A percentile compares a stretch with the other conserved stretches of the same genome.
These are phyloP conservation scores for Stramonita haemastoma DNA, from an alignment of 2,888 invertebrate species.

Conservation along the genomic window DNA sequence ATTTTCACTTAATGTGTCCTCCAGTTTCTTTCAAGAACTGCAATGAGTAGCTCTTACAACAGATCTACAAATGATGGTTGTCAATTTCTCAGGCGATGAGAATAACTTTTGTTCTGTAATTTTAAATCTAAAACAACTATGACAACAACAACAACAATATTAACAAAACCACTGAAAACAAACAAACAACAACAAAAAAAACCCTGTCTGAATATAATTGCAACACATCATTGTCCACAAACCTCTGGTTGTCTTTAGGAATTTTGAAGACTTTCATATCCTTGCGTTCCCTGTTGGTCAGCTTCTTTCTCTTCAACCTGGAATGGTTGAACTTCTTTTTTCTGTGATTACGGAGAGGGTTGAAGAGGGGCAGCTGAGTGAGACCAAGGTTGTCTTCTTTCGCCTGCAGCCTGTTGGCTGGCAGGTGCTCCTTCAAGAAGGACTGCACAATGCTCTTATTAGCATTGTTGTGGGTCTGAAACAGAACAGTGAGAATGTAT, in stretches of 20 bases:
- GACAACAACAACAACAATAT: too few species aligned
- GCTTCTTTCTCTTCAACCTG: conserved; percentile 50
- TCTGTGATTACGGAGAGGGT: background rate
- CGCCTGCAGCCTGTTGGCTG: conserved; percentile 48
- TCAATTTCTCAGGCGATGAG: too few species aligned
- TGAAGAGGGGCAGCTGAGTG: conserved; percentile 52
- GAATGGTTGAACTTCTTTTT: conserved; percentile 34
- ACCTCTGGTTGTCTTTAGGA: conserved; percentile 33
- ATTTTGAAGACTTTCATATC: conserved; percentile 56
- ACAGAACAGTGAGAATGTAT: background rate
- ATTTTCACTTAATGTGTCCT: too few species aligned
- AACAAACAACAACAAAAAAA: background rate
- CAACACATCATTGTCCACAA: conserved; percentile 4
- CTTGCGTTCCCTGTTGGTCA: conserved; percentile 57
- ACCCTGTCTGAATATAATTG: background rate
- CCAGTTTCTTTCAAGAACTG: too few species aligned
- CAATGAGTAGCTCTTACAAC: too few species aligned
- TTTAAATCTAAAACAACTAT: too few species aligned
- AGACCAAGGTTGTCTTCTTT: conserved; percentile 55
- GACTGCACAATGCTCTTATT: conserved; percentile 53
- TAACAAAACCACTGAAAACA: too few species aligned
- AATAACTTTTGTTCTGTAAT: too few species aligned
- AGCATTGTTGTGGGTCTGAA: conserved; percentile 8
- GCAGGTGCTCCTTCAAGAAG: conserved; percentile 56
- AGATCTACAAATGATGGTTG: too few species aligned